phyloP scores from a whole-genome alignment of 2,888 invertebrate genomes.

The Nipponacmea schrenckii region DNA sequence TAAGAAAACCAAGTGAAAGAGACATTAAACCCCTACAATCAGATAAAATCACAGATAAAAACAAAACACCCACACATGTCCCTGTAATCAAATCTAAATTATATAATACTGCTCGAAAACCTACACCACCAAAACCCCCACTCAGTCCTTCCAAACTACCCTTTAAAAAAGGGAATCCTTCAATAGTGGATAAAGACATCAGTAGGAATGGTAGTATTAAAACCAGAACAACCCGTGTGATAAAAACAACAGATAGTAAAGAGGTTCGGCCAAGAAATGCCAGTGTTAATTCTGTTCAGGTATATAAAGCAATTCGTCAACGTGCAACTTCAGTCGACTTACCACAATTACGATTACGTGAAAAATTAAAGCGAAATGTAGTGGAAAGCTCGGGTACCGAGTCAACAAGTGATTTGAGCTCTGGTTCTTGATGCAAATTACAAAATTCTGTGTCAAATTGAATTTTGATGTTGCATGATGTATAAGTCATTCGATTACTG shows the following conservation, averaged over 20 bases:
- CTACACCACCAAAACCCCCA: neutral
- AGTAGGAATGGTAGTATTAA: neutral
- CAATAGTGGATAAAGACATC: neutral
- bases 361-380: neutral
- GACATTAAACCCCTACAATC: neutral
- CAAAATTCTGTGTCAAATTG: too few relatives aligned
- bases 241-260: neutral
- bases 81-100: neutral
- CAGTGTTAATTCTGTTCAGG: neutral
- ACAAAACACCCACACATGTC: neutral
- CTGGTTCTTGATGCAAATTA: neutral
- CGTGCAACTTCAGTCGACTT: neutral
- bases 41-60: neutral
- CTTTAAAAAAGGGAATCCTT: neutral
- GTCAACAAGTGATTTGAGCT: neutral
- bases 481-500: too few relatives aligned
- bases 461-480: too few relatives aligned
- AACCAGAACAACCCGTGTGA: neutral
- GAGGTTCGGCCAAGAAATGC: neutral
- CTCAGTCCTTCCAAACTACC: neutral
- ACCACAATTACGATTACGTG: slow-evolving; percentile 3
- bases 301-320: neutral
- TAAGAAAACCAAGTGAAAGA: neutral
- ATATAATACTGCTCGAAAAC: neutral
- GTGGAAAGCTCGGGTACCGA: neutral